A percentile compares a stretch with the other conserved stretches of the same genome.
Evolutionary conservation across 2,113 vertebrate genomes (phyloP).

Genomic region (Melanotaenia duboulayi): DNA sequence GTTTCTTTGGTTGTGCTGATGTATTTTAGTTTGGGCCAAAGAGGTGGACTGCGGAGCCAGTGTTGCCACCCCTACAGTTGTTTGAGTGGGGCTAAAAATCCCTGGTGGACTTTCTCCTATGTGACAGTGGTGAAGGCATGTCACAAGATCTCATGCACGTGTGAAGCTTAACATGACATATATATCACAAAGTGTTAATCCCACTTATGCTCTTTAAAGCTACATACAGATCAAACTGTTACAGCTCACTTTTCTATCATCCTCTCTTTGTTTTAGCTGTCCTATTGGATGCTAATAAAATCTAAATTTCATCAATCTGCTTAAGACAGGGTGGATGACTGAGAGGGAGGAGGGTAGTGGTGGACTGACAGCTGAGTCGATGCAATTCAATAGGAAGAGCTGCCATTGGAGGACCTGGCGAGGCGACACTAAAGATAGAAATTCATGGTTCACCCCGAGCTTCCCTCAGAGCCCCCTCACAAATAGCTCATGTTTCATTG

Average conservation of each 20-base stretch:
- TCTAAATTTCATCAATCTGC: not conserved
- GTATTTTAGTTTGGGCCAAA: not conserved
- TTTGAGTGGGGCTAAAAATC: not conserved
- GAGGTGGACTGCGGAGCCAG: not conserved
- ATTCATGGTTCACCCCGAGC: not conserved
- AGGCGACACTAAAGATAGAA: conserved; percentile 79
- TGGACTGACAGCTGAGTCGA: conserved; percentile 77
- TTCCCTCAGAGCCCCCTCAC: conserved; percentile 1
- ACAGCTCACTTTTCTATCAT: not conserved
- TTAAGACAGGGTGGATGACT: conserved; percentile 17
- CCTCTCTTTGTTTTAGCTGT: not conserved
- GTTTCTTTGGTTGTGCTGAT: not conserved
- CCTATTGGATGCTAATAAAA: not conserved
- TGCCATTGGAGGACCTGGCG: conserved; percentile 49
- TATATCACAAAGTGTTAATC: not conserved
- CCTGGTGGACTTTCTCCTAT: not conserved
- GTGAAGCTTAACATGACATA: not conserved
- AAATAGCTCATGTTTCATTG: conserved; percentile 56
- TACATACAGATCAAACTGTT: too few species aligned
- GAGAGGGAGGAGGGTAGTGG: conserved; percentile 13
- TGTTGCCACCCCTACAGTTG: not conserved
- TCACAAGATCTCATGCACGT: accelerated
- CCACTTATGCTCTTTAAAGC: not conserved
- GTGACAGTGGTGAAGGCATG: not conserved
- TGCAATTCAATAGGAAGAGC: conserved; percentile 78